These are phyloP conservation scores for Orestias chungarensis DNA, from an alignment of 2,797 vertebrate genomes.

Conservation along the genomic window DNA sequence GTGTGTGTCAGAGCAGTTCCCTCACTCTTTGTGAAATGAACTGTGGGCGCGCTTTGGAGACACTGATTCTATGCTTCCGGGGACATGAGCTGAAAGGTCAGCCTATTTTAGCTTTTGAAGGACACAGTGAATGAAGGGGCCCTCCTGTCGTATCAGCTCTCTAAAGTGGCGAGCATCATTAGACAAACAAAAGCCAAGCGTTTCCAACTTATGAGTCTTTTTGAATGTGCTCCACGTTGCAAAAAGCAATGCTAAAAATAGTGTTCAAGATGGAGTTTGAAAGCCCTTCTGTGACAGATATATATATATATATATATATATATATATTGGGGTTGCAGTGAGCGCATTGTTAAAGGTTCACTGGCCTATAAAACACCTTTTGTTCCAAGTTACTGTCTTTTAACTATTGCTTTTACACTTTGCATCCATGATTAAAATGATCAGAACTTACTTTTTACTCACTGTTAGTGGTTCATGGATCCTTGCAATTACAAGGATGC, in stretches of 20 bases:
- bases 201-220: constrained; percentile 49
- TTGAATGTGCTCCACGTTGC: constrained; percentile 42
- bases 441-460: neutral
- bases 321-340: constrained; percentile 26
- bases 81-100: constrained; percentile 34
- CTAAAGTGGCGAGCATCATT: constrained; percentile 32
- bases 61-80: constrained; percentile 25
- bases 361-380: neutral
- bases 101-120: constrained; percentile 24
- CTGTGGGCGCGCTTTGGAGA: constrained; percentile 17
- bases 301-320: too few relatives aligned
- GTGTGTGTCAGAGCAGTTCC: neutral
- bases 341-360: constrained; percentile 26
- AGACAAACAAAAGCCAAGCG: constrained; percentile 53
- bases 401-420: neutral
- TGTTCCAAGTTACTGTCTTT: neutral
- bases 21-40: neutral
- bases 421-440: neutral
- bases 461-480: neutral
- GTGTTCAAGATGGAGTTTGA: constrained; percentile 44
- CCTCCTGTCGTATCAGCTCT: constrained; percentile 40
- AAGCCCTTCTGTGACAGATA: constrained; percentile 33
- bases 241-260: constrained; percentile 57
- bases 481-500: neutral
- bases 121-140: constrained; percentile 32